These are phyloP conservation scores for Etheostoma spectabile DNA, from an alignment of 2,113 vertebrate genomes.

Conservation along the genomic window DNA sequence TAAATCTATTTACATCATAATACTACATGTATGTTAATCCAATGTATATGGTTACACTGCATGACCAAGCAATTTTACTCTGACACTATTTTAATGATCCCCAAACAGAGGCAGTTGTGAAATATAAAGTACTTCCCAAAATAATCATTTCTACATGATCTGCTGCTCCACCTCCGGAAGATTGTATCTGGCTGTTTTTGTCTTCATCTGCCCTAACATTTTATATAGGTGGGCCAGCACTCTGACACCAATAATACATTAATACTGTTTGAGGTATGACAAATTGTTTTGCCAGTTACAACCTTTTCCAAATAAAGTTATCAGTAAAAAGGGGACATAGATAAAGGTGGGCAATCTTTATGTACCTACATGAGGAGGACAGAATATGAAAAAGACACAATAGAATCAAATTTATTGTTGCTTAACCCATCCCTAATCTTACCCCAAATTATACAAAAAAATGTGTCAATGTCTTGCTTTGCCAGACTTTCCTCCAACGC, in stretches of 20 bases:
- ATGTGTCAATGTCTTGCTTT: too few species aligned
- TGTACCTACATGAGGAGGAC: neutral
- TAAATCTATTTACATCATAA: conserved; percentile 6
- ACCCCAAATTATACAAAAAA: neutral
- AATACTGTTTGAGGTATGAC: conserved; percentile 8
- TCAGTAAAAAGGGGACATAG: neutral
- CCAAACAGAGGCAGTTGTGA: conserved; percentile 36
- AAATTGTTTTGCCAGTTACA: neutral
- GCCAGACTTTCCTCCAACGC: too few species aligned
- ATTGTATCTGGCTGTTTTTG: conserved; percentile 38
- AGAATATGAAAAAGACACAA: neutral
- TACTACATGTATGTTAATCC: conserved; percentile 18
- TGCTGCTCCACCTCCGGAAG: conserved; percentile 35
- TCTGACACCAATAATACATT: conserved; percentile 11
- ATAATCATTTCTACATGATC: conserved; percentile 50
- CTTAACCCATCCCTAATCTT: neutral
- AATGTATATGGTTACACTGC: conserved; percentile 21
- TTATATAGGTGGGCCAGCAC: neutral
- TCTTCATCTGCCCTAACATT: conserved; percentile 46
- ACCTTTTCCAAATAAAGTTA: neutral
- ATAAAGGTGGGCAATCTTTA: neutral
- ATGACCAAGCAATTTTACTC: conserved; percentile 3
- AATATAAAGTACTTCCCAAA: conserved; percentile 30
- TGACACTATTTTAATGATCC: conserved; percentile 32
- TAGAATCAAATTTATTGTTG: neutral